phyloP scores from a whole-genome alignment of 2,113 vertebrate species.

The Archilochus colubris region DNA sequence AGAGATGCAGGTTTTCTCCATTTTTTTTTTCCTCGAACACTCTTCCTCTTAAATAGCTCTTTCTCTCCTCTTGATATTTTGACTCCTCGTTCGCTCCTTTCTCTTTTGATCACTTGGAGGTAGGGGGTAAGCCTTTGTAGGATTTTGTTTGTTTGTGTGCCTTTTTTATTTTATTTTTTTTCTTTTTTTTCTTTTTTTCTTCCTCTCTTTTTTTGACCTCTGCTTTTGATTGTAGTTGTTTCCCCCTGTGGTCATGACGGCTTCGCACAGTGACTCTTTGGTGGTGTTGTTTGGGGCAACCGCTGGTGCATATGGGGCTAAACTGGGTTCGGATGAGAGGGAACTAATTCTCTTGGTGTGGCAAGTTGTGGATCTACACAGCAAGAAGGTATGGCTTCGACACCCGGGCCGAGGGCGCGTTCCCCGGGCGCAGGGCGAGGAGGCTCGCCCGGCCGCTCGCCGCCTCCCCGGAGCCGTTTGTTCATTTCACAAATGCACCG shows the following conservation, averaged over 20 bases:
- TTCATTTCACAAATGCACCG: conserved; percentile 17
- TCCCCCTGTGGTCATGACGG: conserved; percentile 90
- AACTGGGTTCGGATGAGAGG: conserved; percentile 98
- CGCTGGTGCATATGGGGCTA: conserved; percentile 96
- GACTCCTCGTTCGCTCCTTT: conserved; percentile 81
- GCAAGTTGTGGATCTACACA: conserved; percentile 97
- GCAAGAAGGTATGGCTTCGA: conserved; percentile 91
- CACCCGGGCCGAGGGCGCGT: conserved; percentile 42
- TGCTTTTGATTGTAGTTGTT: conserved; percentile 94
- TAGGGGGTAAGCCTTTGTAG: conserved; percentile 83
- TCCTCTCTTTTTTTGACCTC: conserved; percentile 78
- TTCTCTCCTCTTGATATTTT: conserved; percentile 72
- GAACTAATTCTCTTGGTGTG: conserved; percentile 99
- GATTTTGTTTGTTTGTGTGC: conserved; percentile 38
- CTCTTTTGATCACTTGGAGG: conserved; percentile 83
- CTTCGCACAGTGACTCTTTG: conserved; percentile 91
- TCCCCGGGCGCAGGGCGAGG: background rate
- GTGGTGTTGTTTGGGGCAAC: conserved; percentile 99
- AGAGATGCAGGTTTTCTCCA: conserved; percentile 64
- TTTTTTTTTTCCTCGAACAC: background rate
- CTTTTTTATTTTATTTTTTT: background rate
- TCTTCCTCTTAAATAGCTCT: conserved; percentile 62
- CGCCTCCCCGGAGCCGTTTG: background rate
- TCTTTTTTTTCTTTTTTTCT: background rate
- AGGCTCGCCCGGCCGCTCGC: background rate